A percentile compares a stretch with the other conserved stretches of the same genome.
phyloP scores from a whole-genome alignment of 2,888 invertebrate species.

The Heliothis peltigera region DNA sequence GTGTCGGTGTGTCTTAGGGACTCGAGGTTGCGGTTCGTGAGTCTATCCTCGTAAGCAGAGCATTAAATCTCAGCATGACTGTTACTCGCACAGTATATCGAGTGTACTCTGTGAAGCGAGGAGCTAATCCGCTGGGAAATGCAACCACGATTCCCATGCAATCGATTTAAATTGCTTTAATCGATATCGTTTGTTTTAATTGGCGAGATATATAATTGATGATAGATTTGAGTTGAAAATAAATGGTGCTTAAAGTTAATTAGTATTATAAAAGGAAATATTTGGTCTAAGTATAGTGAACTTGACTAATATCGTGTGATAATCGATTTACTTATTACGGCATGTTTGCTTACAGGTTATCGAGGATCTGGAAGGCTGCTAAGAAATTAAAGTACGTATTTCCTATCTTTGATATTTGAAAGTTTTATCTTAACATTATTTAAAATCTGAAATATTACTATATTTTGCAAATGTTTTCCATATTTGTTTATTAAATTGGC shows the following conservation, averaged over 20 bases:
- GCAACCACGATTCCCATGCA: conserved; percentile 75
- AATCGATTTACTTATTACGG: conserved; percentile 34
- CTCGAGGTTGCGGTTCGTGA: conserved; percentile 70
- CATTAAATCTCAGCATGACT: conserved; percentile 83
- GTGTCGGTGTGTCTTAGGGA: conserved; percentile 55
- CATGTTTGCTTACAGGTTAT: conserved; percentile 21
- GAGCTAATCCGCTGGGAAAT: conserved; percentile 73
- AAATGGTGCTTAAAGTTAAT: conserved; percentile 17
- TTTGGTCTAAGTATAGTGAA: conserved; percentile 12
- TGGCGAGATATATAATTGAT: conserved; percentile 57
- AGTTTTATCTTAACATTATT: conserved; percentile 23
- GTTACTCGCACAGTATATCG: conserved; percentile 70
- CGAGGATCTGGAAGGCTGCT: not conserved
- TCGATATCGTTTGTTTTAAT: conserved; percentile 67
- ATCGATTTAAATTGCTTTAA: conserved; percentile 76
- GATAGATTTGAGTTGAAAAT: conserved; percentile 45
- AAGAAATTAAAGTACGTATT: conserved; percentile 19
- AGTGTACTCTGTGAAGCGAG: conserved; percentile 67
- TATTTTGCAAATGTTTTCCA: not conserved
- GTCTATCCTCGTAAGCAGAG: conserved; percentile 68
- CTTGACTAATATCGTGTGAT: conserved; percentile 16
- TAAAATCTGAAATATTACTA: conserved; percentile 19
- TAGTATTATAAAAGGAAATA: conserved; percentile 33
- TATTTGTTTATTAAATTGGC: conserved; percentile 24
- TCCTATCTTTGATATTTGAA: conserved; percentile 17